Conservation (phyloP, 2,888 invertebrate genomes). For the Phalera bucephala region DNA sequence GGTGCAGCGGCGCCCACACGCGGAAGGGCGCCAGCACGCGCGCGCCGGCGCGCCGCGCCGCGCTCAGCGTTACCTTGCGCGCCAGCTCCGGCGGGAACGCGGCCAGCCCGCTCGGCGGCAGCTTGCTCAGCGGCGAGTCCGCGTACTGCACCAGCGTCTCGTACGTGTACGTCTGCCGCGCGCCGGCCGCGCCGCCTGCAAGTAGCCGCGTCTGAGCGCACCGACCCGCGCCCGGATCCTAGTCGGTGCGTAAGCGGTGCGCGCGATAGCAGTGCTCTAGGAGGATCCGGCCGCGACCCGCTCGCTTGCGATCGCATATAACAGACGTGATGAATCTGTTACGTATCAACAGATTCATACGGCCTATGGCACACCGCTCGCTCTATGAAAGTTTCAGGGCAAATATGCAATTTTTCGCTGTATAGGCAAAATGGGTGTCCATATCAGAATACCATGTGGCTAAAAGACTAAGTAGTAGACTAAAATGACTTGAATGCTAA, state of each 20-base stretch:
- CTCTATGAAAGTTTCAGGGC: too few relatives aligned
- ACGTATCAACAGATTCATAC: too few relatives aligned
- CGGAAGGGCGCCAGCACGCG: constrained; percentile 34
- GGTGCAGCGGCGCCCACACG: constrained; percentile 58
- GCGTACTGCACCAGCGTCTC: constrained; percentile 82
- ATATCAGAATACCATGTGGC: too few relatives aligned
- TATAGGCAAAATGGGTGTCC: too few relatives aligned
- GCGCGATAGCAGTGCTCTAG: not conserved
- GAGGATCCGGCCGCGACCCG: not conserved
- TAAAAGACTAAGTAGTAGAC: too few relatives aligned
- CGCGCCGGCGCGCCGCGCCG: constrained; percentile 28
- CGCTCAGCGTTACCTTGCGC: constrained; percentile 75
- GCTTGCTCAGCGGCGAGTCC: constrained; percentile 80
- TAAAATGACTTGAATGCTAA: too few relatives aligned
- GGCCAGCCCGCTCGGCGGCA: constrained; percentile 74
- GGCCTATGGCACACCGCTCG: too few relatives aligned
- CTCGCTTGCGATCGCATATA: too few relatives aligned
- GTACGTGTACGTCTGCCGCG: constrained; percentile 77
- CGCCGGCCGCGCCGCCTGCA: constrained; percentile 51
- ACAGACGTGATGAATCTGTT: too few relatives aligned
- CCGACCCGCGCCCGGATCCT: too few relatives aligned
- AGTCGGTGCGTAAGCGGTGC: too few relatives aligned
- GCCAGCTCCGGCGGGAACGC: constrained; percentile 77
- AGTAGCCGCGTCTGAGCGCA: constrained; percentile 10
- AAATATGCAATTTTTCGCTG: too few relatives aligned